Evolutionary conservation across 37 sponge, comb jelly and placozoan genomes (phyloP).

Genomic region (Crambe crambe): DNA sequence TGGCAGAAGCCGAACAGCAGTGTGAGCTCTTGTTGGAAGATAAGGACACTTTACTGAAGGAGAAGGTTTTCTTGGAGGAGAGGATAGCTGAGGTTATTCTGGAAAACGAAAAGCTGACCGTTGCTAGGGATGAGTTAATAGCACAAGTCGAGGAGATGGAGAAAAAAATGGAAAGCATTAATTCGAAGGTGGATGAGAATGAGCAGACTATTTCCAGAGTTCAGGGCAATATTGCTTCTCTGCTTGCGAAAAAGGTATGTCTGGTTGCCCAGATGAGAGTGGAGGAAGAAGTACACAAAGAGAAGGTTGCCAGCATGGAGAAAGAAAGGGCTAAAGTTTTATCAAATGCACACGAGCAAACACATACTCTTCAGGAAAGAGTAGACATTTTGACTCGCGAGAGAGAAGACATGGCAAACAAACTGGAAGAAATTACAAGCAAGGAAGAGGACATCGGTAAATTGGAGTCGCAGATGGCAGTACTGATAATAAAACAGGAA

Average conservation of each 20-base stretch:
- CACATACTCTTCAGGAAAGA: background rate
- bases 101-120: background rate
- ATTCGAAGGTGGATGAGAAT: slow-evolving; percentile 6
- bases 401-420: background rate
- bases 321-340: background rate
- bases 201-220: background rate
- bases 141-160: slow-evolving; percentile 2
- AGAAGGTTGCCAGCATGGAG: background rate
- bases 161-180: background rate
- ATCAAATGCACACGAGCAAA: background rate
- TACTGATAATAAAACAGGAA: slow-evolving; percentile 6
- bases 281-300: background rate
- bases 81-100: background rate
- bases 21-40: slow-evolving; percentile 3
- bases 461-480: background rate
- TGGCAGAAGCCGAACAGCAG: background rate
- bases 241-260: slow-evolving; percentile 23
- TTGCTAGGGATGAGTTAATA: slow-evolving; percentile 2
- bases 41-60: background rate
- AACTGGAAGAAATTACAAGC: background rate
- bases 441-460: background rate
- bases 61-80: slow-evolving; percentile 16
- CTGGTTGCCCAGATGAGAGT: background rate
- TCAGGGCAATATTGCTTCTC: slow-evolving; percentile 3
- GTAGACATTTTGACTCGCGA: background rate